Evolutionary conservation across 2,797 vertebrate species (phyloP).

Genomic region (Microchirus variegatus): DNA sequence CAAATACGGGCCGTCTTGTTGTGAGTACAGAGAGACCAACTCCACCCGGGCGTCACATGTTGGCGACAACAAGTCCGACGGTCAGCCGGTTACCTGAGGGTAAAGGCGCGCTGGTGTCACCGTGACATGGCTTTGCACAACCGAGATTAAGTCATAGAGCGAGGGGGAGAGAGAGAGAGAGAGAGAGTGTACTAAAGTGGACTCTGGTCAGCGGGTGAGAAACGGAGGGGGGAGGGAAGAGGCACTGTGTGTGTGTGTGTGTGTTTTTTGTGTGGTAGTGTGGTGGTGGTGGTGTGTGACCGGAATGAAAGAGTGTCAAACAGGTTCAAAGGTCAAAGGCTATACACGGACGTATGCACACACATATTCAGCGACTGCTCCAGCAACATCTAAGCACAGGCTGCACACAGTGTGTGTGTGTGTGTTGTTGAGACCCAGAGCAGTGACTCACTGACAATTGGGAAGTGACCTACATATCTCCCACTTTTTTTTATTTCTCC

Average conservation of each 20-base stretch:
- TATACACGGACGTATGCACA: conserved; percentile 25
- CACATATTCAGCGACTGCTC: conserved; percentile 37
- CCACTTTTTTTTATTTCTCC: conserved; percentile 56
- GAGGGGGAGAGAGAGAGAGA: conserved; percentile 22
- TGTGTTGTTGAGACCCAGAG: conserved; percentile 56
- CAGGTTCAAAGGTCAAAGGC: conserved; percentile 67
- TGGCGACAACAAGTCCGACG: not conserved
- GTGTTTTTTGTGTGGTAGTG: no score
- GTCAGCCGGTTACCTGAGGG: conserved; percentile 17
- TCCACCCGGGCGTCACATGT: conserved; percentile 4
- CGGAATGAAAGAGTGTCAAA: conserved; percentile 49
- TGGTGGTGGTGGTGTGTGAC: conserved; percentile 22
- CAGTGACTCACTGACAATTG: conserved; percentile 75
- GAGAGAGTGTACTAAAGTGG: conserved; percentile 12
- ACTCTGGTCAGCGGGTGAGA: conserved; percentile 14
- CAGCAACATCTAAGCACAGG: conserved; percentile 24
- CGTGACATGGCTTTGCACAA: conserved; percentile 26
- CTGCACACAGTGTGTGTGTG: conserved; percentile 1
- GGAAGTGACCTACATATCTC: conserved; percentile 75
- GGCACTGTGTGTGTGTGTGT: conserved; percentile 25
- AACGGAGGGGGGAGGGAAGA: conserved; percentile 13
- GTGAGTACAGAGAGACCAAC: no score
- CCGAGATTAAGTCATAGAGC: conserved; percentile 22
- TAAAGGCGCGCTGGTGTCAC: conserved; percentile 35
- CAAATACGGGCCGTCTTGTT: no score